These are phyloP conservation scores for Misgurnus mizolepis DNA, from an alignment of 2,113 vertebrate species.

Conservation along the genomic window DNA sequence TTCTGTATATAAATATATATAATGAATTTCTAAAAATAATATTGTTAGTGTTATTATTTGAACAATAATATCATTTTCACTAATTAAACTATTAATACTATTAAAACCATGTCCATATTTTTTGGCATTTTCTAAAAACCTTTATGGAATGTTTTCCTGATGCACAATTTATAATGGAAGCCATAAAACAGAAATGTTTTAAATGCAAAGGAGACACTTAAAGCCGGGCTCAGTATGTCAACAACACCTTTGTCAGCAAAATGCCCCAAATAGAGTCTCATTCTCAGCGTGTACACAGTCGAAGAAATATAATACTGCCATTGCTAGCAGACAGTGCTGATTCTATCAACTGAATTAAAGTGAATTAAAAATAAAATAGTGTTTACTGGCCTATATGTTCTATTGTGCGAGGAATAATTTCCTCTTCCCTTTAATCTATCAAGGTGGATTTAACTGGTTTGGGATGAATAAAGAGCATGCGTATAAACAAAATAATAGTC, in stretches of 20 bases:
- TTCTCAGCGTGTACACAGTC: constrained; percentile 51
- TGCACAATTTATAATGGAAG: constrained; percentile 50
- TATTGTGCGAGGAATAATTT: constrained; percentile 52
- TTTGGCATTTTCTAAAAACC: background rate
- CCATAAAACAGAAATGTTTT: constrained; percentile 69
- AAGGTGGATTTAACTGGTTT: constrained; percentile 48
- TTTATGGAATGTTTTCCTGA: constrained; percentile 12
- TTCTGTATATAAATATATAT: no score
- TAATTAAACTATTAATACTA: no score
- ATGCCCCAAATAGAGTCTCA: constrained; percentile 69
- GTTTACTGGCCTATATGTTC: constrained; percentile 50
- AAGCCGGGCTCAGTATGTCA: constrained; percentile 70
- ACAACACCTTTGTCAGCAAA: constrained; percentile 70
- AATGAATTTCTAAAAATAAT: no score
- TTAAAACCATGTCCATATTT: background rate
- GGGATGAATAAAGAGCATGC: constrained; percentile 69
- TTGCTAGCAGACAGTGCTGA: constrained; percentile 66
- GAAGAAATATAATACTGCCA: constrained; percentile 76
- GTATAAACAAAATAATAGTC: constrained; percentile 67
- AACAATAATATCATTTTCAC: no score
- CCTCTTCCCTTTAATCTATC: constrained; percentile 57
- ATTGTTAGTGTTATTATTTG: no score
- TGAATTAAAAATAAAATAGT: constrained; percentile 74
- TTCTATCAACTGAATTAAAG: constrained; percentile 82
- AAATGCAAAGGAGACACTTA: constrained; percentile 70